Base-by-base conservation (phyloP, 2,888 invertebrate species). In the Vanessa cardui region DNA sequence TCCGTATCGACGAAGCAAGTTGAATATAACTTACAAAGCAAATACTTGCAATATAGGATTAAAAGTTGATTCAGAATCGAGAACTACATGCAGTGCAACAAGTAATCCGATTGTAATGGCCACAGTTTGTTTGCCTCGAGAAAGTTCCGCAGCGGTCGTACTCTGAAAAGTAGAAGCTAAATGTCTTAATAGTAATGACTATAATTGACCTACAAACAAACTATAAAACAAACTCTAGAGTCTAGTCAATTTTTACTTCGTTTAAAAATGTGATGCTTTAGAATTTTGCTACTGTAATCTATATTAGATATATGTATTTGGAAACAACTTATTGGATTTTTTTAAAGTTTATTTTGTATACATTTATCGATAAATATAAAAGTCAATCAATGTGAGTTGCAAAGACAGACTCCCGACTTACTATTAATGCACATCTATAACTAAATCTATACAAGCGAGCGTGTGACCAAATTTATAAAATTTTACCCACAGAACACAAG, bases 21-120 rank as follows among this genome's bases (percentile, higher is more conserved):
- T 46, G 46, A 46, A 21, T 58, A 44, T 39, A 66, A 62, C 56
- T 66, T 49, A 50, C 45, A 69, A 61, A 61, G 64, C 64, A 66
- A 68, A 61, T 59, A 64, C 62, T 52, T 66, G 60, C 62, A 64
- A 63, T 69, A 39, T 47, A 58, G 58, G 47, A 71, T 59, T 70
- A 69, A 59, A 64, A 66, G 66, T 64, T 67, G 66, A 59, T 45
- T 59, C 45, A 18, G 26, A 45, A 21, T 59, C 46, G 59, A 21
- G 46, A 59, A 68, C 20, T n/a, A 47, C 58, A 52, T 60, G 60
- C 56, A 45, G 31, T 61, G 72, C 73, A 72, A 66, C 68, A 64
- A 70, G 68, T 72, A 70, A 73, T 76, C 70, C 72, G 68, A 73
- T 74, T 74, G 70, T 70, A 70, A 68, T 69, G 68, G 65, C 61